Evolutionary conservation across 2,888 invertebrate species (phyloP), one percentile per base, ranked within the genome.

Genomic region (Mythimna impura): DNA sequence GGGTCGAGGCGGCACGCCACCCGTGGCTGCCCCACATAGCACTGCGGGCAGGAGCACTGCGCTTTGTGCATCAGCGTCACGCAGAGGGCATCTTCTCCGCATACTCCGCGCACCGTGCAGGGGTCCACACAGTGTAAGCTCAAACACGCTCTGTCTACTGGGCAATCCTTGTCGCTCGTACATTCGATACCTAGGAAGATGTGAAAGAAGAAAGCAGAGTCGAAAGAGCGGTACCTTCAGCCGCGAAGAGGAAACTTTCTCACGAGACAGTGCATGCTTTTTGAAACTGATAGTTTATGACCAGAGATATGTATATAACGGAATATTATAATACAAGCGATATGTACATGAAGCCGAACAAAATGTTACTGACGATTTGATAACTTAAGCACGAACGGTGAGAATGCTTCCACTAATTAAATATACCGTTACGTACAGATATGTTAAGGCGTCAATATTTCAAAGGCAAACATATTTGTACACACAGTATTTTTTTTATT

Each of bases 81-180:
- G 94, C 99, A 99, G 81, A 98, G 97, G 81, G 99, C 99, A 95
- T 99, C 99, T 90, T 97, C 97, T 86, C 99, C 99, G 94, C 99
- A 99, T 86, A 98, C 98, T 89, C 98, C 98, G 89, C 98, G 97
- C 91, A 98, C 97, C 91, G 97, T 97, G 96, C 99, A 99, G 85
- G 99, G 99, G 96, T 99, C 98, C 95, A 98, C 97, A 96, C 99
- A 99, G 96, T 98, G 98, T 95, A 98, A 97, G 96, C 98, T 98
- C 96, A 98, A 97, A 97, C 99, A 99, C 93, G 98, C 98, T 97
- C 98, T 98, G 96, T 99, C 98, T 96, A 98, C 98, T 87, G 98
- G 97, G 96, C 99, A 99, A 97, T 98, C 98, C 97, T 97, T 97
- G 97, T 99, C 98, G 96, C 97, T 97, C 97, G 97, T 97, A 97